Evolutionary conservation across 2,888 invertebrate genomes (phyloP), one percentile per base, ranked within the genome.

Genomic region (Limnephilus marmoratus): DNA sequence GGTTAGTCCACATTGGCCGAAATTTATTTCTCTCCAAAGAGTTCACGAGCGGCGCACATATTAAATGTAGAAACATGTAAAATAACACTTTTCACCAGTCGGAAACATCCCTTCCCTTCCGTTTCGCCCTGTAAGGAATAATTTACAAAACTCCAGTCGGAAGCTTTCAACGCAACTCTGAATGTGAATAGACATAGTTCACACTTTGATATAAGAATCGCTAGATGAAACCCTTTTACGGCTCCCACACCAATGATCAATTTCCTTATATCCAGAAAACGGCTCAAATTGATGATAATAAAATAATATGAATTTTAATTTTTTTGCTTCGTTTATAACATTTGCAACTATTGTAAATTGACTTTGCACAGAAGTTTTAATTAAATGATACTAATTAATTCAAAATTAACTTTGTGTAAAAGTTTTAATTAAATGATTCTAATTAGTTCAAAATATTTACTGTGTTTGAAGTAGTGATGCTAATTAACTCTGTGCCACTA

Each of bases 81-180:
- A 31, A 87, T 53, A 87, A 87, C 53, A 87, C 87, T 53, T 87
- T 53, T 87, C 53, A 31, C 18, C 53, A n/a, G 31, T 49, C 53
- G 87, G 87, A 87, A 31, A 87, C 29, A 87, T 29, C 31, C 85
- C 85, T 5, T 41, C 53, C 53, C 49, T 15, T 53, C 87, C 53
- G 29, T 29, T 29, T 49, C 18, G 9, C 87, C 29, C 49, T 29
- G 87, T 29, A 29, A 13, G 53, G 87, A 87, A 87, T 87, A 87
- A 87, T 87, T 87, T 87, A 87, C 87, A 29, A 87, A 53, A 29
- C 87, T 87, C 49, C 53, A 49, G 29, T 87, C 87, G 87, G 87
- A 87, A 87, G 24, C 87, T 87, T 29, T 87, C 87, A 87, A 87
- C 87, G 87, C 53, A 34, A 87, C 49, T 29, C 87, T 87, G 85